Evolutionary conservation across 1,140 invertebrate species (phyloP).

Genomic region (Eriocheir sinensis): DNA sequence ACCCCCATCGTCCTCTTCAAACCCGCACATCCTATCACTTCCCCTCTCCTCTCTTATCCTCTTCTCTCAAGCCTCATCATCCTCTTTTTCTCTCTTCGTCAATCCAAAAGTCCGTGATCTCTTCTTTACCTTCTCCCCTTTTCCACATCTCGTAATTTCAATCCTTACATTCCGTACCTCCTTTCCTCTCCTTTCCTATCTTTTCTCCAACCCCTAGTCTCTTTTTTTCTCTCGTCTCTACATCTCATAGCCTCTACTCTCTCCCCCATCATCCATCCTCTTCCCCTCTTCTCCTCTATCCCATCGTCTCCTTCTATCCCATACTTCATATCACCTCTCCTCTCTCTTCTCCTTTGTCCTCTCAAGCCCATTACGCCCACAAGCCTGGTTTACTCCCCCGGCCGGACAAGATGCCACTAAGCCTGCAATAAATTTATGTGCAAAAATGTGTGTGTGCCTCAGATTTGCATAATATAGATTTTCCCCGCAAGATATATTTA

Average conservation of each 20-base stretch:
- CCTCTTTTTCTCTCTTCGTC: too few relatives aligned
- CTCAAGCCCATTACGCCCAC: too few relatives aligned
- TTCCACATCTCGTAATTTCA: too few relatives aligned
- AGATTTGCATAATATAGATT: background rate
- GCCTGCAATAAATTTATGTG: background rate
- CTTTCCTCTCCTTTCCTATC: too few relatives aligned
- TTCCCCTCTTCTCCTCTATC: background rate
- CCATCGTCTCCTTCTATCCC: too few relatives aligned
- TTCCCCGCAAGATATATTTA: too few relatives aligned
- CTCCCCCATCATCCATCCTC: background rate
- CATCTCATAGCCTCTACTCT: background rate
- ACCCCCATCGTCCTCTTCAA: background rate
- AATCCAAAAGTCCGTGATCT: background rate
- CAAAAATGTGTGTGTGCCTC: background rate
- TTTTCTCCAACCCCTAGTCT: background rate
- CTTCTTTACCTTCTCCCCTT: background rate
- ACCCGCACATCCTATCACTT: background rate
- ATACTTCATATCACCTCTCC: too few relatives aligned
- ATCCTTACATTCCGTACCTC: too few relatives aligned
- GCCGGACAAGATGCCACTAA: background rate
- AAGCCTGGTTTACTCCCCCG: background rate
- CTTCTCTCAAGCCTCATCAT: too few relatives aligned
- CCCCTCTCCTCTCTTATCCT: too few relatives aligned
- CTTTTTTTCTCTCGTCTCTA: background rate
- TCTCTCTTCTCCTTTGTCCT: too few relatives aligned